Conservation (phyloP, 2,797 vertebrate genomes). For the Anguilla anguilla region DNA sequence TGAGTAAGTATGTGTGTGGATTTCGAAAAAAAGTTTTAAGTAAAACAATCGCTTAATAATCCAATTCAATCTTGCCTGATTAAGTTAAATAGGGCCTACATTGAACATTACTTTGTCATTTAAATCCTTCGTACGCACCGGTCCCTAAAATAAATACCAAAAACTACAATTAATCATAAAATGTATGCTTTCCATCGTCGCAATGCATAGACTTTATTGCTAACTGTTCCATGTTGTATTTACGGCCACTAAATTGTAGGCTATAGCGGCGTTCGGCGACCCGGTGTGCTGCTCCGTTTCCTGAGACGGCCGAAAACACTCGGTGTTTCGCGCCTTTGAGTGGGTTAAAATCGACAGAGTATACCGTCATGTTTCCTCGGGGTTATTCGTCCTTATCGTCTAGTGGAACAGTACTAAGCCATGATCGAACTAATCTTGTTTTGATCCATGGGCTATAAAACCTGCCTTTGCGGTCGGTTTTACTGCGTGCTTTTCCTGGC, state of each 20-base stretch:
- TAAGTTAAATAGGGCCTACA: background rate
- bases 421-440: background rate
- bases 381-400: background rate
- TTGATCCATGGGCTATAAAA: background rate
- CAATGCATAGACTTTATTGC: background rate
- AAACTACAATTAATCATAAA: background rate
- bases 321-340: background rate
- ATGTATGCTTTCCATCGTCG: background rate
- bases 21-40: background rate
- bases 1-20: background rate
- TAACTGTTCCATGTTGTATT: background rate
- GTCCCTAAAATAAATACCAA: background rate
- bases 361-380: background rate
- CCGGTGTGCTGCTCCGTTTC: background rate
- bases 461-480: constrained; percentile 33
- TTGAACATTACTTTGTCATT: background rate
- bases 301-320: background rate
- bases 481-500: constrained; percentile 1
- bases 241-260: background rate
- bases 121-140: background rate
- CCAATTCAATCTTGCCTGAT: background rate
- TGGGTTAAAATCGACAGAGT: background rate
- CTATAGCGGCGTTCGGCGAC: background rate
- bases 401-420: background rate
- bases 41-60: background rate